Evolutionary conservation across 2,797 vertebrate species (phyloP).

Genomic region (Pseudocheirus occidentalis): DNA sequence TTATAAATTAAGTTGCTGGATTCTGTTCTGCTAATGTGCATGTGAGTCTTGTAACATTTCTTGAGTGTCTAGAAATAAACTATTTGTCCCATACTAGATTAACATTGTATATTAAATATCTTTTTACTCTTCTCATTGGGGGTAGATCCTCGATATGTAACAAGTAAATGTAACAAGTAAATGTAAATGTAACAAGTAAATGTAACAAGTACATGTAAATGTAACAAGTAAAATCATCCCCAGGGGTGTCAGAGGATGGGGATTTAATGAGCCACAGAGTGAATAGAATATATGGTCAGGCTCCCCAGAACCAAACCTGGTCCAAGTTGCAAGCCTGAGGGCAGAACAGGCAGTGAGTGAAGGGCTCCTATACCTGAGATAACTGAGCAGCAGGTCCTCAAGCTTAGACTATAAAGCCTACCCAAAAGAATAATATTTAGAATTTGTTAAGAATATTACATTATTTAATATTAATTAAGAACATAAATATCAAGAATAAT

Average conservation of each 20-base stretch:
- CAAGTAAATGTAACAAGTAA: not conserved
- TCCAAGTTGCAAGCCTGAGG: not conserved
- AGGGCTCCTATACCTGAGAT: not conserved
- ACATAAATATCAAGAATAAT: no score
- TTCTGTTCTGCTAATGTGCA: not conserved
- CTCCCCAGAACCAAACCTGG: not conserved
- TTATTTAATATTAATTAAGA: no score
- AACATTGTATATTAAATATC: not conserved
- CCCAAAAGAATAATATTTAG: not conserved
- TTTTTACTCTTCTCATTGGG: not conserved
- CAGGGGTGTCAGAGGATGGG: not conserved
- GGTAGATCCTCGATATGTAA: not conserved
- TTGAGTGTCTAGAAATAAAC: not conserved
- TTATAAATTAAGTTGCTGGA: not conserved
- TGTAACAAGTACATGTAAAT: no score
- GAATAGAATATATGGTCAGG: not conserved
- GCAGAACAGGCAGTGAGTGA: not conserved
- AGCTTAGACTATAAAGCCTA: not conserved
- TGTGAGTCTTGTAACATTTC: not conserved
- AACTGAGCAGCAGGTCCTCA: not conserved
- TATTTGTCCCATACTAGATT: not conserved
- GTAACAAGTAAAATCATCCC: not conserved
- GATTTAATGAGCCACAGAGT: not conserved
- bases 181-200: not conserved
- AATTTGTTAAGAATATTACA: no score